These are phyloP conservation scores for Boulengeromyrus knoepffleri DNA, from an alignment of 2,113 vertebrate species.

Conservation along the genomic window DNA sequence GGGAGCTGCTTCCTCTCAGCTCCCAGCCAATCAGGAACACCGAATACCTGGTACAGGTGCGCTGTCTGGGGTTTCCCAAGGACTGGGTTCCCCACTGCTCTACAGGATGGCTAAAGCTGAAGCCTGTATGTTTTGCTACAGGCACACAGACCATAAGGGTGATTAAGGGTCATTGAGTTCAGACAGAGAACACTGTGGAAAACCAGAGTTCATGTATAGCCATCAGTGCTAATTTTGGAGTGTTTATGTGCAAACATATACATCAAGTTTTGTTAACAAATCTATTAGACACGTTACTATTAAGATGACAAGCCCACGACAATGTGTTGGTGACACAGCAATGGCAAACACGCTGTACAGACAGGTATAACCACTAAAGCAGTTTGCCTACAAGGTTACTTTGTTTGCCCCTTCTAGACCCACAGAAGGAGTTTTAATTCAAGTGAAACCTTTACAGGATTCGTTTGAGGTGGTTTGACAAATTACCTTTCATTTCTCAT, in stretches of 20 bases:
- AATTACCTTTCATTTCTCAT: not conserved
- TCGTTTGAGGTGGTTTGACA: not conserved
- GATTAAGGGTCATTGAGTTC: not conserved
- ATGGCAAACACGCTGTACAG: not conserved
- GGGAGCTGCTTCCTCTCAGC: too few species aligned
- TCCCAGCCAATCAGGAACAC: too few species aligned
- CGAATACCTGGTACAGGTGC: too few species aligned
- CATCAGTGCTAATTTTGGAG: not conserved
- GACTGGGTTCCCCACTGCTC: too few species aligned
- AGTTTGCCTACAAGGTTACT: not conserved
- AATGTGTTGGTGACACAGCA: not conserved
- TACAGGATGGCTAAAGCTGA: not conserved
- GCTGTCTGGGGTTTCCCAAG: too few species aligned
- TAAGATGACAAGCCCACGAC: not conserved
- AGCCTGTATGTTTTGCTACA: not conserved
- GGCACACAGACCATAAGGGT: not conserved
- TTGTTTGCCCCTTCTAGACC: not conserved
- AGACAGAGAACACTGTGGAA: not conserved
- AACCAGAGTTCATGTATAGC: not conserved
- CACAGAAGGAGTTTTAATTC: not conserved
- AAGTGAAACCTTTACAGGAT: not conserved
- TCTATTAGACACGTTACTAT: not conserved
- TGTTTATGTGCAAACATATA: not conserved
- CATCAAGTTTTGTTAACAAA: not conserved
- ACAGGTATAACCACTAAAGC: not conserved